A percentile compares a stretch with the other conserved stretches of the same genome.
phyloP scores from a whole-genome alignment of 2,113 vertebrate genomes.

The Nothoprocta pentlandii region DNA sequence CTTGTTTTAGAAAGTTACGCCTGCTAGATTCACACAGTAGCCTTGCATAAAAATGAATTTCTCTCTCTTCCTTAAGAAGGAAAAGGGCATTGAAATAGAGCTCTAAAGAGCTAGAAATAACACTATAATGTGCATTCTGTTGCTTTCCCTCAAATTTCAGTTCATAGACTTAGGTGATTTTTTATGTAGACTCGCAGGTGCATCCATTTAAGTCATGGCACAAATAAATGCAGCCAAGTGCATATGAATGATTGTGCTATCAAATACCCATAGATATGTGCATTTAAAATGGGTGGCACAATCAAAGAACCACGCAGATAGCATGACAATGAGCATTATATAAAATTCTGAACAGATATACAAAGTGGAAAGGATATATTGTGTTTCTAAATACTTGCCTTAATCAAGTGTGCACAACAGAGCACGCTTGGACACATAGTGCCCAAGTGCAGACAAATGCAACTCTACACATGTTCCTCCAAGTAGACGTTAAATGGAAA shows the following conservation, averaged over 20 bases:
- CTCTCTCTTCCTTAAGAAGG: background rate
- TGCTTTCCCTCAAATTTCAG: background rate
- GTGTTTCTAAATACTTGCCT: accelerated
- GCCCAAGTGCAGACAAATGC: background rate
- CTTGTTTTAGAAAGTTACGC: background rate
- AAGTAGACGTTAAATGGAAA: background rate
- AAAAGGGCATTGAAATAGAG: background rate
- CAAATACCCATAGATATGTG: background rate
- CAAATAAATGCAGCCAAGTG: background rate
- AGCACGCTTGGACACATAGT: background rate
- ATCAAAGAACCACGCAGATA: background rate
- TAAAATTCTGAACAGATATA: background rate
- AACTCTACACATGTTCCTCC: accelerated
- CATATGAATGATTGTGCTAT: background rate
- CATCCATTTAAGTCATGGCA: slow-evolving; percentile 8
- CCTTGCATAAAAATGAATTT: background rate
- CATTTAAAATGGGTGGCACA: background rate
- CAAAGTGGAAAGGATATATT: background rate
- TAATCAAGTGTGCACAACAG: accelerated
- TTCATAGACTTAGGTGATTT: background rate
- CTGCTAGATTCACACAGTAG: background rate
- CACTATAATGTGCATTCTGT: background rate
- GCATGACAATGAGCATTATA: background rate
- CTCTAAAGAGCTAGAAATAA: background rate
- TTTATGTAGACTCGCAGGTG: slow-evolving; percentile 7